Base-by-base conservation (phyloP, 2,113 vertebrate genomes). In the Protomyctophum bolini region DNA sequence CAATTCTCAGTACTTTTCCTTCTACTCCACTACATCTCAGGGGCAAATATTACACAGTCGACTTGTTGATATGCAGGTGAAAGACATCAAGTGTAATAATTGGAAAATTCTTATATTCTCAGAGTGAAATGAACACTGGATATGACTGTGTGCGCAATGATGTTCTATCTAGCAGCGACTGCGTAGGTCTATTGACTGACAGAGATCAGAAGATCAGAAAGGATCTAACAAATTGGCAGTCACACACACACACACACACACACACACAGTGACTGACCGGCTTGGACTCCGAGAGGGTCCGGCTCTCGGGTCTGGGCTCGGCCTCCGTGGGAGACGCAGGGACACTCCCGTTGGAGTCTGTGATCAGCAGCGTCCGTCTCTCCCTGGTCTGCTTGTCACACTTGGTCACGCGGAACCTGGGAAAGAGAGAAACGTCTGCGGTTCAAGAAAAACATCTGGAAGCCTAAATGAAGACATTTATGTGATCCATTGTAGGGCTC, bases 391-490 rank as follows among this genome's bases (percentile, higher is more conserved):
- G 56, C 66, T 94, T 97, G 55, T 98, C 98, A 78, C 94, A 95
- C 87, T 98, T 98, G 0, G 95, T 98, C 65, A 99, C 98, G 41
- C 96, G 93, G 83, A 99, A 99, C 83, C 98, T 99, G 77, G 48
- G 12, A 1, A 10, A 28, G 0, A 14, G 6, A 68, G 59, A 58
- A 8, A 5, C 4, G 1, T 9, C 7, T 1, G 2, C 4, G 9
- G 58, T 59, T 10, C 10, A 1, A 33, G 6, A 59, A 29, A 4
- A 79, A 55, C 51, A 12, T 72, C 21, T 0, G 55, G 9, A 10
- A 15, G 52, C n/a, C 33, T 63, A 8, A 66, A 45, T 15, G 9
- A 65, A 55, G 28, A 62, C 49, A 47, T 49, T 6, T 47, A 57
- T 54, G 1, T 21, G 21, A 51, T 45, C 50, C 59, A 8, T 52